Base-by-base conservation (phyloP, 2,888 invertebrate species). In the Chloromyia formosa region DNA sequence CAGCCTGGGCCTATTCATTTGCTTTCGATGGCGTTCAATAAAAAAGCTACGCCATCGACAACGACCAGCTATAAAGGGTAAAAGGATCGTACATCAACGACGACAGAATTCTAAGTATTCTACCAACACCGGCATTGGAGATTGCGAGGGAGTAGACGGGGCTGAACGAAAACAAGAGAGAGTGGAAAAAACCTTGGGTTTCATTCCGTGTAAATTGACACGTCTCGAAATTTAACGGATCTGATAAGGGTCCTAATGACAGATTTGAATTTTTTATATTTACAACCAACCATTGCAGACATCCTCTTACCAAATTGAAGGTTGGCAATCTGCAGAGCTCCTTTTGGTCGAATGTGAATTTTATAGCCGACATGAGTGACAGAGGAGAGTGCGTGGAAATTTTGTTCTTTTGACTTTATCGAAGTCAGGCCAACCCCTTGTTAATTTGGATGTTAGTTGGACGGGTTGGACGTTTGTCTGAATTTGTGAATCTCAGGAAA, bases 211-310 rank as follows among this genome's bases (percentile, higher is more conserved):
- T 56, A 71, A 71, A 71, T 71, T 71, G 71, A 71, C 71, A 71
- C 71, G 56, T 71, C 71, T 56, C 58, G 40, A 42, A 71, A 56
- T 71, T 71, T 71, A 56, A 71, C 71, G 71, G 58, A 71, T 71
- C 71, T 71, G 71, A 71, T 71, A 71, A 71, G 71, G 71, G 71
- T 71, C 71, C 56, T 71, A 71, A 71, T 71, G 71, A 71, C 56
- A 71, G 71, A 71, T 71, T 71, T 71, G 71, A 71, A 71, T 71
- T 71, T 71, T 71, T 71, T 56, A 71, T 71, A 71, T 71, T 71
- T 71, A 71, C 20, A 71, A 18, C 56, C 22, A 12, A 0, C 3
- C 66, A 20, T 22, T 22, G 20, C 14, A 12, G 16, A n/a, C 12
- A 12, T 49, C 49, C 49, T 35, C 27, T 35, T 49, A n/a, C 49